Percentiles rank a stretch among this genome's conserved stretches.
Evolutionary conservation across 2,797 vertebrate genomes (phyloP).

Genomic region (Tarsius wallacei): DNA sequence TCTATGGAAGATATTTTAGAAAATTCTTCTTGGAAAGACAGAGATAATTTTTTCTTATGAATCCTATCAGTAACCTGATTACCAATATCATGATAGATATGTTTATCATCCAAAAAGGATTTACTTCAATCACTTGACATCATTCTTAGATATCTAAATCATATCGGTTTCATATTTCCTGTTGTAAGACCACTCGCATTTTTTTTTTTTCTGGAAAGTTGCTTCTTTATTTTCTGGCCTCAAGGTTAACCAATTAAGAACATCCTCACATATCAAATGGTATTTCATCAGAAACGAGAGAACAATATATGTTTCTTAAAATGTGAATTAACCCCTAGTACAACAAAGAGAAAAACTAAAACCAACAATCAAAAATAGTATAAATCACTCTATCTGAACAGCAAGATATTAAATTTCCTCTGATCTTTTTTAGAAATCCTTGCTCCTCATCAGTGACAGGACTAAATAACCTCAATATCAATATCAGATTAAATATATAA

Average conservation of each 20-base stretch:
- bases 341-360: not conserved
- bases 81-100: not conserved
- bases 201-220: not conserved
- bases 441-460: not conserved
- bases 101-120: not conserved
- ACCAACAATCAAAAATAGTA: not conserved
- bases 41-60: not conserved
- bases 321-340: not conserved
- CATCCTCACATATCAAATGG: not conserved
- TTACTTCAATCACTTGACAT: not conserved
- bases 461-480: conserved; percentile 11
- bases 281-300: not conserved
- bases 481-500: conserved; percentile 50
- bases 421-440: not conserved
- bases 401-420: not conserved
- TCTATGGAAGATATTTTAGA: not conserved
- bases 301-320: not conserved
- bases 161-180: not conserved
- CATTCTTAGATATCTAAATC: not conserved
- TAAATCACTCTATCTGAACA: not conserved
- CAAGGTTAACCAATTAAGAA: not conserved
- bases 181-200: too few species aligned
- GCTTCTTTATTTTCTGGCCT: not conserved
- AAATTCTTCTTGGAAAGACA: not conserved
- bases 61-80: not conserved